Evolutionary conservation across 2,888 invertebrate species (phyloP), one percentile per base, ranked within the genome.

Genomic region (Cerastis rubricosa): DNA sequence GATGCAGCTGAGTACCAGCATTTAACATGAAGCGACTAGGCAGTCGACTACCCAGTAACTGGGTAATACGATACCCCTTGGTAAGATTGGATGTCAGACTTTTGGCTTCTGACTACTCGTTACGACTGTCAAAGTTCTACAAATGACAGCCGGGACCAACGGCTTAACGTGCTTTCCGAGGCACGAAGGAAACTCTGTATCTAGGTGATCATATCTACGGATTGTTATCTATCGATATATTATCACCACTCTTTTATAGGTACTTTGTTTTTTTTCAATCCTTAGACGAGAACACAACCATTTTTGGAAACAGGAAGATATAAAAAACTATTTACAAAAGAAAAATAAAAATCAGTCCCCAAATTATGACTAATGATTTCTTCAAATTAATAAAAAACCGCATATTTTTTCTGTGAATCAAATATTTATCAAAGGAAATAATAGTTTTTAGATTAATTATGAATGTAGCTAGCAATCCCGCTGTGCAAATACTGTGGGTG

Each of bases 401-500:
- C 25, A 74, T 61, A 47, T 80, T 81, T 81, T 80, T 84, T 75
- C 43, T 71, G 11, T n/a, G 51, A 29, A 74, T 70, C 63, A 71
- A 72, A 80, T 54, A 64, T 47, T 84, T 79, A 79, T 67, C 74
- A 76, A 45, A 51, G 40, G 45, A 85, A 85, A 87, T 87, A 78
- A 87, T 77, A 76, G 86, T 80, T 80, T 88, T 86, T 71, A 77
- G 45, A 88, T 86, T 78, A 79, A 84, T 83, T 79, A 79, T 75
- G 74, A 83, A 76, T 73, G 70, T 68, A 66, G 67, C 76, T 64
- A 76, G 61, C 76, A 63, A 65, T 70, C 90, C 86, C 83, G 90
- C 89, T 90, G 90, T 81, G 90, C 78, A 82, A 88, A 88, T 84
- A 88, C 54, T 76, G 89, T 85, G 83, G 88, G 89, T 73, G 83